A percentile compares a stretch with the other conserved stretches of the same genome.
Evolutionary conservation across 2,113 vertebrate genomes (phyloP).

Genomic region (Chloroceryle aenea): DNA sequence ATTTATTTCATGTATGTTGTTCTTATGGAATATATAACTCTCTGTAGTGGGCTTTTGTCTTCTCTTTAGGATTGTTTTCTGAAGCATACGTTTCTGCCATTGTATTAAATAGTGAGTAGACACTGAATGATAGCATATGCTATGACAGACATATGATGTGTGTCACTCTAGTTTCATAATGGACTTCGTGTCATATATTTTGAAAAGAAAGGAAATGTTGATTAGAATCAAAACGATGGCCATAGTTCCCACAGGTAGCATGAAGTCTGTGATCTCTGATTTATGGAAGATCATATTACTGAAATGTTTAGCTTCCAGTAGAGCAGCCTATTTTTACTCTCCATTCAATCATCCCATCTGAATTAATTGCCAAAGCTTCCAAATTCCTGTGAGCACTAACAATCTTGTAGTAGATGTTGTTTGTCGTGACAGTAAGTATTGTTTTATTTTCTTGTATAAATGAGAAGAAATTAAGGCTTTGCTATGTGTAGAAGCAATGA

Average conservation of each 20-base stretch:
- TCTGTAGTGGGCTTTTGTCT: not conserved
- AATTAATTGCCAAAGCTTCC: not conserved
- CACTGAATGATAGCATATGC: not conserved
- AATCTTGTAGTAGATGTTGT: not conserved
- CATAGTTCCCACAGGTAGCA: not conserved
- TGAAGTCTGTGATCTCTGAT: not conserved
- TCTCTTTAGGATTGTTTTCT: not conserved
- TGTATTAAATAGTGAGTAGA: not conserved
- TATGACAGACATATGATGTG: not conserved
- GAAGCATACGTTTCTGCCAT: not conserved
- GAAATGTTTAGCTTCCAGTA: not conserved
- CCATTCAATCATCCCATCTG: not conserved
- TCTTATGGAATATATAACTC: not conserved
- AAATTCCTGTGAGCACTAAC: not conserved
- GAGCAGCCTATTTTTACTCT: not conserved
- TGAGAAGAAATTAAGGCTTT: not conserved
- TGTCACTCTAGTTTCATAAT: not conserved
- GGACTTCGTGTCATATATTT: not conserved
- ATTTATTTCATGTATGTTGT: not conserved
- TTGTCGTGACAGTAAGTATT: not conserved
- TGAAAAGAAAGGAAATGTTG: not conserved
- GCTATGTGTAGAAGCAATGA: not conserved
- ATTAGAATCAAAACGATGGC: not conserved
- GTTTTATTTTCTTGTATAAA: not conserved
- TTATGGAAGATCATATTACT: not conserved